phyloP scores from a whole-genome alignment of 1,140 invertebrate species.

The Phymastichus coffea region DNA sequence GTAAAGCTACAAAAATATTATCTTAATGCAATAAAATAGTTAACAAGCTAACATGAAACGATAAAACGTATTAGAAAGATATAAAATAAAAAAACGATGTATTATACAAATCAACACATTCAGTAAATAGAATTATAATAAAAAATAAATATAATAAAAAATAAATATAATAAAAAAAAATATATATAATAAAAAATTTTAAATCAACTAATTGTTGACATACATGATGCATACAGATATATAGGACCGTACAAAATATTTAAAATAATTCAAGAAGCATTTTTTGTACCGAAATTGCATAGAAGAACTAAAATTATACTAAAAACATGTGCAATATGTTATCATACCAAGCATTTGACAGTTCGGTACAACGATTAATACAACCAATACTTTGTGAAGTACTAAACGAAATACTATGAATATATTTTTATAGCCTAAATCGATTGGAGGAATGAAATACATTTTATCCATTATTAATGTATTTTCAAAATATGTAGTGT shows the following conservation, averaged over 20 bases:
- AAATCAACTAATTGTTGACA: neutral
- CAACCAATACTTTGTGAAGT: neutral
- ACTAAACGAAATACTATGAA: neutral
- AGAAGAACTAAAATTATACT: conserved; percentile 24
- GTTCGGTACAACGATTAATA: neutral
- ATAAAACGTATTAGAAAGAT: too few species aligned
- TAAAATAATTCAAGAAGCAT: conserved; percentile 32
- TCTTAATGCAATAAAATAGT: neutral
- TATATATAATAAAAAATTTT: too few species aligned
- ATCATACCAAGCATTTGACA: conserved; percentile 6
- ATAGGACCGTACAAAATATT: conserved; percentile 35
- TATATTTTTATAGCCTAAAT: conserved; percentile 22
- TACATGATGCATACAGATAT: conserved; percentile 38
- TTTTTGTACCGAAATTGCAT: conserved; percentile 32
- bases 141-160: too few species aligned
- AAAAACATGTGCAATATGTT: conserved; percentile 12
- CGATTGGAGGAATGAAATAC: neutral
- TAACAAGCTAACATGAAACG: neutral
- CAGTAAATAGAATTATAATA: neutral
- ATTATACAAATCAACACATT: neutral
- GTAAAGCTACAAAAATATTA: neutral
- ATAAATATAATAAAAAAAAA: too few species aligned
- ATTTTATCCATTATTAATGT: conserved; percentile 10
- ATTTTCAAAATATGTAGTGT: conserved; percentile 12
- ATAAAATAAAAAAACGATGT: neutral